These are phyloP conservation scores for Rhinogobio ventralis DNA, from an alignment of 2,797 vertebrate genomes.

Conservation along the genomic window DNA sequence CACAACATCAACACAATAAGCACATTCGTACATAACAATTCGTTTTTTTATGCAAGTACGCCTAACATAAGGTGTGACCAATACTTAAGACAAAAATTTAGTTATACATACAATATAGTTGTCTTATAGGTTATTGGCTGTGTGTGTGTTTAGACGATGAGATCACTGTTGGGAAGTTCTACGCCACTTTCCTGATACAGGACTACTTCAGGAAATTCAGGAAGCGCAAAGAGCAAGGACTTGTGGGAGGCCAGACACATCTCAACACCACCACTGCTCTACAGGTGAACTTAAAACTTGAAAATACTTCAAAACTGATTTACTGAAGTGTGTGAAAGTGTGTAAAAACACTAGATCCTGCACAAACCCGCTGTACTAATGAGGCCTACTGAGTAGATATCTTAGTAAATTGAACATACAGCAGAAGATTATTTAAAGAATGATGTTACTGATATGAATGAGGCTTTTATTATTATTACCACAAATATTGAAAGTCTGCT, in stretches of 20 bases:
- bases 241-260: slow-evolving; percentile 90
- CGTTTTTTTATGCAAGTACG: neutral
- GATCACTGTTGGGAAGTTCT: slow-evolving; percentile 99
- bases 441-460: neutral
- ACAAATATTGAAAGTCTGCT: neutral
- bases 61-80: neutral
- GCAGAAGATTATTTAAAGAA: neutral
- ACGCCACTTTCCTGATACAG: slow-evolving; percentile 99
- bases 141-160: slow-evolving; percentile 97
- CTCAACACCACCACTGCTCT: slow-evolving; percentile 91
- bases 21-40: neutral
- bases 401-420: neutral
- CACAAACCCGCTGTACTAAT: neutral
- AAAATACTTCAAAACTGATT: neutral
- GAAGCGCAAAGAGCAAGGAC: slow-evolving; percentile 99
- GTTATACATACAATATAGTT: neutral
- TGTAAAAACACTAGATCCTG: neutral
- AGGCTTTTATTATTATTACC: too few species aligned
- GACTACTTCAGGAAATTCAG: slow-evolving; percentile 99
- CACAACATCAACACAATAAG: too few species aligned
- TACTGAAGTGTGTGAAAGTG: neutral
- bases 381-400: neutral
- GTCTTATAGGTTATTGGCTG: slow-evolving; percentile 76
- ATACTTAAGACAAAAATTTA: neutral
- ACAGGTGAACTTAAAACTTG: slow-evolving; percentile 81